phyloP scores from a whole-genome alignment of 2,888 invertebrate genomes.

The Metacarcinus magister region DNA sequence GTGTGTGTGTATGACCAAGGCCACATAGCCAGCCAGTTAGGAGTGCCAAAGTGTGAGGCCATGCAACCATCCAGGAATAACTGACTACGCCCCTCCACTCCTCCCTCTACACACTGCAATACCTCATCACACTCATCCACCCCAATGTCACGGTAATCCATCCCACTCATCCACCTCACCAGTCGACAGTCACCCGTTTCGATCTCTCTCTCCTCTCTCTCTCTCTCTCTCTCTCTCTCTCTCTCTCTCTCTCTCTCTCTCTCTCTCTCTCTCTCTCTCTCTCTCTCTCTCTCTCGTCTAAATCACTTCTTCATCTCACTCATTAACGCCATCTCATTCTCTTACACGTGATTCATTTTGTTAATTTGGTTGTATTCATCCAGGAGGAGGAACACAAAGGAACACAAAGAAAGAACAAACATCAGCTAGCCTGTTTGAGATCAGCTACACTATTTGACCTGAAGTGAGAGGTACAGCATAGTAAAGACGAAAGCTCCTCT shows the following conservation, averaged over 20 bases:
- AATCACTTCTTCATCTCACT: not conserved
- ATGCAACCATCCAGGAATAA: not conserved
- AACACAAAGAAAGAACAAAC: too few relatives aligned
- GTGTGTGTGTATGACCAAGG: constrained; percentile 11
- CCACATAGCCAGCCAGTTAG: not conserved
- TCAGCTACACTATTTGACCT: too few relatives aligned
- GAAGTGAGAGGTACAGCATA: too few relatives aligned
- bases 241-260: too few relatives aligned
- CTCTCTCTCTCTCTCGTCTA: not conserved
- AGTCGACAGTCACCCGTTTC: not conserved
- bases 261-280: too few relatives aligned
- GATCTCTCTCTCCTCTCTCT: not conserved
- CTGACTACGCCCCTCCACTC: not conserved
- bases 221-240: too few relatives aligned
- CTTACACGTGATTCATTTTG: too few relatives aligned
- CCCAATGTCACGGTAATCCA: not conserved
- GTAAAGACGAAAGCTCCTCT: too few relatives aligned
- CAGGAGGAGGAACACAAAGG: too few relatives aligned
- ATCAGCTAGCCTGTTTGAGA: too few relatives aligned
- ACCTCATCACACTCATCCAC: not conserved
- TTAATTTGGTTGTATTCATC: too few relatives aligned
- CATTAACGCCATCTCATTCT: too few relatives aligned
- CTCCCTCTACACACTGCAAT: not conserved
- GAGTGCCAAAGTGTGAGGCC: constrained; percentile 7
- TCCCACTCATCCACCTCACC: not conserved